Conservation (phyloP, 2,888 invertebrate species). For the Hyposoter didymator region DNA sequence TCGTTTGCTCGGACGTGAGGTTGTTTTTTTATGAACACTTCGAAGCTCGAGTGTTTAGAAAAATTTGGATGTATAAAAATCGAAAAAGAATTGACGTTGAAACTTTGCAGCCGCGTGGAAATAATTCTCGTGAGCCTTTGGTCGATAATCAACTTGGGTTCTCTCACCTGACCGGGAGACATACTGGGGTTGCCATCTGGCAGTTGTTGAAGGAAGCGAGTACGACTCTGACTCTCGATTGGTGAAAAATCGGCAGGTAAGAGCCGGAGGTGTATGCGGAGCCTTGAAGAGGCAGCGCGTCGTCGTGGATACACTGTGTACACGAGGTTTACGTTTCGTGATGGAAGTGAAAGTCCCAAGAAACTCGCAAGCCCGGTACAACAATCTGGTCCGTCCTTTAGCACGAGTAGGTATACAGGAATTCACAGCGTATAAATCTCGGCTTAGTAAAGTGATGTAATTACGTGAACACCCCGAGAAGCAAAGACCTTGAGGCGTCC, state of each 20-base stretch:
- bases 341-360: slow-evolving; percentile 49
- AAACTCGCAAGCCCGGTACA: neutral
- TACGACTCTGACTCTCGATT: neutral
- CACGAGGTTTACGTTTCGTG: neutral
- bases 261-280: slow-evolving; percentile 37
- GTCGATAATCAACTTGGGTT: too few species aligned
- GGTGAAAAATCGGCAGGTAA: slow-evolving; percentile 52
- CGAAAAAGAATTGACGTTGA: too few species aligned
- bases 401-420: neutral
- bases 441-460: slow-evolving; percentile 41
- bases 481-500: slow-evolving; percentile 52
- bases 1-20: too few species aligned
- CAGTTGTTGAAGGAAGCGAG: slow-evolving; percentile 49
- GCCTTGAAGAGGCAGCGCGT: slow-evolving; percentile 23
- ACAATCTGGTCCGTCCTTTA: too few species aligned
- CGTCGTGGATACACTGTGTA: neutral
- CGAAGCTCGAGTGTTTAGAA: too few species aligned
- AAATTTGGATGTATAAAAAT: too few species aligned
- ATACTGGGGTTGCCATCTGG: slow-evolving; percentile 55
- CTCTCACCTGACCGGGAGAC: slow-evolving; percentile 8
- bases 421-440: slow-evolving; percentile 37
- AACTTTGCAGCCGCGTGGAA: too few species aligned
- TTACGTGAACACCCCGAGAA: slow-evolving; percentile 30
- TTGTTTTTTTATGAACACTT: too few species aligned
- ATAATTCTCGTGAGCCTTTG: too few species aligned